phyloP scores from a whole-genome alignment of 2,113 vertebrate genomes.

The Nicator chloris region DNA sequence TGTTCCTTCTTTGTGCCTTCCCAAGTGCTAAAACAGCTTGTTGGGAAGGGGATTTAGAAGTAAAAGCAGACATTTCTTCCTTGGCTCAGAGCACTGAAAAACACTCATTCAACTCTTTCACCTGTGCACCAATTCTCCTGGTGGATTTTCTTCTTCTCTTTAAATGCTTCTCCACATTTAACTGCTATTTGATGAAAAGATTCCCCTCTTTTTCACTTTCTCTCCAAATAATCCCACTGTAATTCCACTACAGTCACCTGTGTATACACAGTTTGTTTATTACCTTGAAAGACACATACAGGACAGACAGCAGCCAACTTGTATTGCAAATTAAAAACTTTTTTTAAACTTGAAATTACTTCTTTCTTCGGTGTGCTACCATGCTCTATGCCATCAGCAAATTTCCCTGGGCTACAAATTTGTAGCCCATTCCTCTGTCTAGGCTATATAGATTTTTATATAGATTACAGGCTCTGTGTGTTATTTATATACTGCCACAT shows the following conservation, averaged over 20 bases:
- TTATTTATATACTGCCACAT: slow-evolving; percentile 27
- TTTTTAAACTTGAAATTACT: slow-evolving; percentile 43
- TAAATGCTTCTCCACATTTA: slow-evolving; percentile 35
- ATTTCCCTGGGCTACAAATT: slow-evolving; percentile 34
- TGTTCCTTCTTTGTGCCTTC: slow-evolving; percentile 68
- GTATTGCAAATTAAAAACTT: slow-evolving; percentile 9
- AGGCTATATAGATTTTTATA: slow-evolving; percentile 50
- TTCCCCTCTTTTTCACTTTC: slow-evolving; percentile 8
- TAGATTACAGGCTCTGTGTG: slow-evolving; percentile 20
- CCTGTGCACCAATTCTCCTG: background rate
- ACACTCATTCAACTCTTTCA: background rate
- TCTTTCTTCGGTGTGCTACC: background rate
- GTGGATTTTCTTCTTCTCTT: background rate
- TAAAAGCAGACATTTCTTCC: slow-evolving; percentile 49
- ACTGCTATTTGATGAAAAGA: slow-evolving; percentile 34
- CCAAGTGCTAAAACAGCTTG: slow-evolving; percentile 64
- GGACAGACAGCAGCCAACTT: background rate
- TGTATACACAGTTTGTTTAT: slow-evolving; percentile 4
- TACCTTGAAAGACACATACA: slow-evolving; percentile 18
- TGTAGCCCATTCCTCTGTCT: slow-evolving; percentile 35
- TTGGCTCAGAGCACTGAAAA: slow-evolving; percentile 25
- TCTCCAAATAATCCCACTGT: slow-evolving; percentile 43
- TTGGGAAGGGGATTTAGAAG: slow-evolving; percentile 24
- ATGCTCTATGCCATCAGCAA: slow-evolving; percentile 14
- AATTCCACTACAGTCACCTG: slow-evolving; percentile 8